Base-by-base conservation (phyloP, 1,140 invertebrate species). In the Heliconius hewitsoni region DNA sequence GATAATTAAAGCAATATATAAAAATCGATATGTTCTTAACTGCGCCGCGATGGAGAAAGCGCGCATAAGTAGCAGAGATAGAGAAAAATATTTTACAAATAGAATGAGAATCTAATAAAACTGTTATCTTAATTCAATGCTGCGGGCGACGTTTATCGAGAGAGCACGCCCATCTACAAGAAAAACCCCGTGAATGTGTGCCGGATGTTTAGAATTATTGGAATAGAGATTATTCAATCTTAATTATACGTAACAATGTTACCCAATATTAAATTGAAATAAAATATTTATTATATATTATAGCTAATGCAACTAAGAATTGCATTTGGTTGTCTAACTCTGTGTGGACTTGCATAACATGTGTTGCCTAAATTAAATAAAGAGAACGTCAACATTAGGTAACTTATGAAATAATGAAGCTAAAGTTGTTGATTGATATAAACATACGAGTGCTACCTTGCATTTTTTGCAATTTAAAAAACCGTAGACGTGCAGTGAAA, bases 121-220 rank as follows among this genome's bases (percentile, higher is more conserved):
- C 73, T 85, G 85, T 90, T 91, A 91, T 92, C 89, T 92, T 90
- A 90, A 92, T 91, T 90, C 85, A 84, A 87, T 83, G 82, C 85
- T 82, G 83, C 83, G 84, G 80, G 85, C 83, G 77, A 82, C 78
- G 79, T 85, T 86, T 88, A 90, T 89, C 81, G 88, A 86, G 85
- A 85, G 85, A 85, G 87, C 83, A 84, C 80, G 77, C 85, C 78
- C 83, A 82, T 84, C 86, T 85, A 85, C 70, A 82, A 81, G 79
- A 79, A 75, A 81, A 86, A 83, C 76, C 19, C 50, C 60, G 81
- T 71, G 81, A 81, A 81, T 78, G 76, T 79, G 82, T 81, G 66
- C 71, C 78, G 73, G 78, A 57, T 39, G 50, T 57, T 52, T 73
- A 76, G 42, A 70, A 70, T 73, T 82, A 74, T 79, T 77, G 13